Base-by-base conservation (phyloP, 2,888 invertebrate genomes). In the Plutella xylostella region DNA sequence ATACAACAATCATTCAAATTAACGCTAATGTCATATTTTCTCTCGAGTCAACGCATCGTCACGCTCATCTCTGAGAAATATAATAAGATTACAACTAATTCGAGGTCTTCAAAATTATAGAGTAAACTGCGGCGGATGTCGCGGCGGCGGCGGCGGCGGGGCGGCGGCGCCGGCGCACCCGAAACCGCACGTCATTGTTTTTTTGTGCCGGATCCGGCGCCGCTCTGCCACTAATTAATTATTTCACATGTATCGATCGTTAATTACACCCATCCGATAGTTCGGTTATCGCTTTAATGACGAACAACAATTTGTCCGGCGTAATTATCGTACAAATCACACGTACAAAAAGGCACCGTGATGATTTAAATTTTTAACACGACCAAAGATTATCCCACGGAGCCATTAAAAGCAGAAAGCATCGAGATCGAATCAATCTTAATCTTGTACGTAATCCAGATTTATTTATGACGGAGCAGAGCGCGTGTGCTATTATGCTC, bases 401-500 rank as follows among this genome's bases (percentile, higher is more conserved):
- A 68, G 64, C 71, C 74, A 76, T 77, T 78, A 75, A 79, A 72
- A 74, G 72, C 77, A 76, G 76, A 78, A 78, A 72, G 72, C 77
- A 76, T 79, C 71, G 79, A 69, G 74, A 77, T 74, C 77, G 68
- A 82, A 83, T 83, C 83, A 83, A 83, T 83, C 83, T 83, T 80
- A 80, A 83, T 83, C 83, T 83, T 61, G 72, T 80, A 79, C 79
- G 74, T 83, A 83, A 82, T 83, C 83, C 83, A 80, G 82, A 83
- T 83, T 77, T 83, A 83, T 83, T 83, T 83, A 83, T 79, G 83
- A 80, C 68, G 66, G 69, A 70, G 74, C 54, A 67, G 68, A 68
- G 68, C 68, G 73, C 76, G 80, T 82, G 80, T 82, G 83, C 83
- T 83, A 83, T 83, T 83, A 83, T 82, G 65, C 76, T 77, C 83